These are phyloP conservation scores for Stenodema calcarata DNA, from an alignment of 2,888 invertebrate species.

Conservation along the genomic window DNA sequence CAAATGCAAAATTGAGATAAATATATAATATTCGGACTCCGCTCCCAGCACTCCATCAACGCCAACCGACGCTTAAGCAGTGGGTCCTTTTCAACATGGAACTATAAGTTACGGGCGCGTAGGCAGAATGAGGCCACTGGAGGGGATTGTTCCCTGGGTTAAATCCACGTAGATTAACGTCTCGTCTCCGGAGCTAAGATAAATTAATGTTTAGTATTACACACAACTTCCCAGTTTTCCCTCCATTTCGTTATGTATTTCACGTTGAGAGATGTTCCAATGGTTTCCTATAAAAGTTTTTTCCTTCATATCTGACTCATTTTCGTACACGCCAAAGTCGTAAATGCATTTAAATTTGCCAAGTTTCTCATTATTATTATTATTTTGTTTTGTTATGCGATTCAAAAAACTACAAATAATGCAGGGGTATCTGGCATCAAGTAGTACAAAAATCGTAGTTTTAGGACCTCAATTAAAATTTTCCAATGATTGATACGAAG, in stretches of 20 bases:
- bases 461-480: no score
- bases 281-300: no score
- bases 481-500: no score
- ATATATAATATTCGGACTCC: neutral
- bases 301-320: no score
- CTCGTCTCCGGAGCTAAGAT: constrained; percentile 18
- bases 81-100: neutral
- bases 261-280: neutral
- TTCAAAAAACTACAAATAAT: neutral
- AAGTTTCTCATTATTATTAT: no score
- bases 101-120: neutral
- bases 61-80: neutral
- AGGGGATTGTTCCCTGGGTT: neutral
- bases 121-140: neutral
- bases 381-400: no score
- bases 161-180: constrained; percentile 38
- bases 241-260: neutral
- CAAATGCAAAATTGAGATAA: no score
- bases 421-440: neutral
- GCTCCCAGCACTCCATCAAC: neutral
- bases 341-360: no score
- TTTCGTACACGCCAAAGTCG: no score
- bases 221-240: neutral
- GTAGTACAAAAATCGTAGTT: no score
- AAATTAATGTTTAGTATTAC: constrained; percentile 31